Evolutionary conservation across 2,113 vertebrate species (phyloP).

Genomic region (Lanius collurio): DNA sequence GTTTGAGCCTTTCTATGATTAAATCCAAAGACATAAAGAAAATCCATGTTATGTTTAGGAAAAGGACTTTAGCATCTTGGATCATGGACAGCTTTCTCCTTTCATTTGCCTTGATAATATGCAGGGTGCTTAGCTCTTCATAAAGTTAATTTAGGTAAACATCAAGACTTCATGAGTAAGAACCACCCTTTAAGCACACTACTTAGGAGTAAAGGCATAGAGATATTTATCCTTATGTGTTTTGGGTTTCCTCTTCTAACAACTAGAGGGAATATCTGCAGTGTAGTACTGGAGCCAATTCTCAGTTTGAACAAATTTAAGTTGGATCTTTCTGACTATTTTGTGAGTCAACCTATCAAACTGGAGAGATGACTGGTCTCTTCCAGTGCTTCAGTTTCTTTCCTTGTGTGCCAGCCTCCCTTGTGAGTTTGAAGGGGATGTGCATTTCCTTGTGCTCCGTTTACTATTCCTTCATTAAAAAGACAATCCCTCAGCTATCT

Average conservation of each 20-base stretch:
- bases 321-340: background rate
- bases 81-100: background rate
- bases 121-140: background rate
- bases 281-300: background rate
- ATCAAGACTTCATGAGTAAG: background rate
- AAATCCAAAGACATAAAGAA: background rate
- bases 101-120: background rate
- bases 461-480: slow-evolving; percentile 27
- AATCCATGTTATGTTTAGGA: background rate
- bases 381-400: background rate
- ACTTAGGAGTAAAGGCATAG: background rate
- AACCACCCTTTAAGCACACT: background rate
- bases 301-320: background rate
- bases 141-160: background rate
- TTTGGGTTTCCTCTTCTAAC: background rate
- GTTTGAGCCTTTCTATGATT: background rate
- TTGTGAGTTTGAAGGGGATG: background rate
- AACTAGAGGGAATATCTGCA: background rate
- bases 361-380: background rate
- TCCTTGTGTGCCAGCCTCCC: background rate
- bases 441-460: background rate
- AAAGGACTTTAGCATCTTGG: background rate
- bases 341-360: background rate
- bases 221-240: background rate
- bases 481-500: background rate